Percentiles rank a stretch among this genome's conserved stretches.
These are phyloP conservation scores for Leptopilina boulardi DNA, from an alignment of 1,140 invertebrate genomes.

Conservation along the genomic window DNA sequence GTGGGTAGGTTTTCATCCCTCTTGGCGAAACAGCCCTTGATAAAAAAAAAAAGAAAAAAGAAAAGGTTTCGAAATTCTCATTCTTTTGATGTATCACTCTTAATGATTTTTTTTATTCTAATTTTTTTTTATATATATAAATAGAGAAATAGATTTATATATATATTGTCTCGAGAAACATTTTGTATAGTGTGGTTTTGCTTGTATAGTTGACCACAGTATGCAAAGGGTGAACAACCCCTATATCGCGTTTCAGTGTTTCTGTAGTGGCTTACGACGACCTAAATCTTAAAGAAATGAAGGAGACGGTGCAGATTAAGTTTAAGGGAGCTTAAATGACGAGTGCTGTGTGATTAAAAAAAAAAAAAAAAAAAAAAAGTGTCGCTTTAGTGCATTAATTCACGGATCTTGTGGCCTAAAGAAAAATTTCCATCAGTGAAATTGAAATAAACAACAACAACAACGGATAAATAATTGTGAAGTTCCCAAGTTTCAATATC, in stretches of 20 bases:
- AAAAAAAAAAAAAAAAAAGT: background rate
- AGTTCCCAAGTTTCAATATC: background rate
- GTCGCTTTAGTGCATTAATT: constrained; percentile 46
- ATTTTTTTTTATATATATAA: background rate
- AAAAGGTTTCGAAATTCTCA: background rate
- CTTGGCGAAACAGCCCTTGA: constrained; percentile 6
- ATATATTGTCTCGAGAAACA: too few relatives aligned
- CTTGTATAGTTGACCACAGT: background rate
- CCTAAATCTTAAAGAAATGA: constrained; percentile 44
- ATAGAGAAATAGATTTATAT: too few relatives aligned
- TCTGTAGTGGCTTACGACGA: constrained; percentile 53
- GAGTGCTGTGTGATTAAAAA: constrained; percentile 39
- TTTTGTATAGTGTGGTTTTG: background rate
- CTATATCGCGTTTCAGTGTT: constrained; percentile 57
- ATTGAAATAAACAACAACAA: background rate
- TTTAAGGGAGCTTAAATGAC: constrained; percentile 46
- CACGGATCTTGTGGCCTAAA: constrained; percentile 33
- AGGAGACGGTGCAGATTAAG: constrained; percentile 41
- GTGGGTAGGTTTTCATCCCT: background rate
- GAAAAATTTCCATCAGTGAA: background rate
- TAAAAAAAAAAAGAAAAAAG: background rate
- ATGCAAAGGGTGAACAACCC: constrained; percentile 8
- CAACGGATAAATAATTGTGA: background rate
- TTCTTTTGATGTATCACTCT: background rate
- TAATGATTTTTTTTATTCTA: background rate